A percentile compares a stretch with the other conserved stretches of the same genome.
phyloP scores from a whole-genome alignment of 2,888 invertebrate genomes.

The Sarcophaga subvicina region DNA sequence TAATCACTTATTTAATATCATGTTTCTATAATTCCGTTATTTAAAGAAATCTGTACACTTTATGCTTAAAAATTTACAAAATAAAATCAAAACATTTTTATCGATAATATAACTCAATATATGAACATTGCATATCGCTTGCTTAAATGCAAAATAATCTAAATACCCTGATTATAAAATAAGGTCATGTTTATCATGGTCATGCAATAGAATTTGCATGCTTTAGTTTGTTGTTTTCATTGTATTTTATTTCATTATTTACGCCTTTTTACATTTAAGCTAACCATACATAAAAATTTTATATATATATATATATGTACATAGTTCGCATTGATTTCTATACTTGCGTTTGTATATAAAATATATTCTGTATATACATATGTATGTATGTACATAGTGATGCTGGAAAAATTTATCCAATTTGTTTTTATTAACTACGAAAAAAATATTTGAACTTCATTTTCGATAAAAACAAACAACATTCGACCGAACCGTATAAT shows the following conservation, averaged over 20 bases:
- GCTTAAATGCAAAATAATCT: too few relatives aligned
- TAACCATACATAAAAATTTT: too few relatives aligned
- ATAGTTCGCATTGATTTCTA: not conserved
- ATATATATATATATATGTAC: too few relatives aligned
- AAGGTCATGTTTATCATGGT: too few relatives aligned
- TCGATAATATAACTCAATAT: too few relatives aligned
- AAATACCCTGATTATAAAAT: too few relatives aligned
- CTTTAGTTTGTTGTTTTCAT: too few relatives aligned
- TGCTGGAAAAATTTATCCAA: not conserved
- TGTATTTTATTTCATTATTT: too few relatives aligned
- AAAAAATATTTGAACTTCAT: constrained; percentile 44
- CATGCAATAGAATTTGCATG: too few relatives aligned
- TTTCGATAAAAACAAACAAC: constrained; percentile 20
- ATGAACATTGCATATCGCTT: too few relatives aligned
- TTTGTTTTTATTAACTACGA: constrained; percentile 31
- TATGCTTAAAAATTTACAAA: not conserved
- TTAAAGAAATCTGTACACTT: not conserved
- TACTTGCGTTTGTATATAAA: not conserved
- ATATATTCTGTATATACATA: not conserved
- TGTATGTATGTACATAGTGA: not conserved
- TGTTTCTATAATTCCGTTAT: not conserved
- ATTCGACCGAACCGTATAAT: not conserved
- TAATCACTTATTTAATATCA: too few relatives aligned
- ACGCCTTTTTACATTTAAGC: too few relatives aligned
- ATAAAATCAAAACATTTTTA: not conserved